Percentiles rank a stretch among this genome's conserved stretches.
Evolutionary conservation across 2,888 invertebrate genomes (phyloP).

Genomic region (Mamestra brassicae): DNA sequence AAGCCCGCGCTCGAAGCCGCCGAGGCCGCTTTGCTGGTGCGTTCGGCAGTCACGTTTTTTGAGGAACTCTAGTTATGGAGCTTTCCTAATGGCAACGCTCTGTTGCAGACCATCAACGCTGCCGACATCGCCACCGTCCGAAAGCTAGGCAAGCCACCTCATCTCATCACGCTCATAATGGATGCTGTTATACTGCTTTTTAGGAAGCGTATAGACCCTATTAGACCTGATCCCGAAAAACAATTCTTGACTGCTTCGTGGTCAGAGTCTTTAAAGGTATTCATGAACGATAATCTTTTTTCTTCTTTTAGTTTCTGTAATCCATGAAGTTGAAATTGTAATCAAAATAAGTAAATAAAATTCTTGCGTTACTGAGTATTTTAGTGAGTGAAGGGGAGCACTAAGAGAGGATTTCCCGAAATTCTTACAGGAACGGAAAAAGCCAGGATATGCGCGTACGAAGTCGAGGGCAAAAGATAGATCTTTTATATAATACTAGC

Average conservation of each 20-base stretch:
- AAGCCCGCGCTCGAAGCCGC: conserved; percentile 96
- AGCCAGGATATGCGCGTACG: no score
- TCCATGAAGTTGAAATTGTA: not conserved
- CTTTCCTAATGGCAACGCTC: not conserved
- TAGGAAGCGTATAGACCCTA: conserved; percentile 93
- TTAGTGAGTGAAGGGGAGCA: no score
- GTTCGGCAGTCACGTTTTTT: not conserved
- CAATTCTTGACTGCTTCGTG: conserved; percentile 95
- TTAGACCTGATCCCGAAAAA: conserved; percentile 93
- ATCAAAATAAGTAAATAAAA: no score
- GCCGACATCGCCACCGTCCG: conserved; percentile 97
- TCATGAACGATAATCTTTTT: not conserved
- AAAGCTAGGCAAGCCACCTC: conserved; percentile 97
- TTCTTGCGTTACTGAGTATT: no score
- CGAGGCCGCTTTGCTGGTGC: conserved; percentile 94
- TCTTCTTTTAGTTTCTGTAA: not conserved
- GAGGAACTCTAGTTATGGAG: accelerated
- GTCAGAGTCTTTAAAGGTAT: conserved; percentile 95
- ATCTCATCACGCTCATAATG: conserved; percentile 97
- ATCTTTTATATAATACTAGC: no score
- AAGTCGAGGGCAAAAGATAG: no score
- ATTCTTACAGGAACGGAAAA: no score
- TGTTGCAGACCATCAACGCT: conserved; percentile 95
- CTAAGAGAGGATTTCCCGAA: no score
- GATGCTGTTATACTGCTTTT: conserved; percentile 96